Evolutionary conservation across 2,888 invertebrate genomes (phyloP).

Genomic region (Ormyrus nitidulus): DNA sequence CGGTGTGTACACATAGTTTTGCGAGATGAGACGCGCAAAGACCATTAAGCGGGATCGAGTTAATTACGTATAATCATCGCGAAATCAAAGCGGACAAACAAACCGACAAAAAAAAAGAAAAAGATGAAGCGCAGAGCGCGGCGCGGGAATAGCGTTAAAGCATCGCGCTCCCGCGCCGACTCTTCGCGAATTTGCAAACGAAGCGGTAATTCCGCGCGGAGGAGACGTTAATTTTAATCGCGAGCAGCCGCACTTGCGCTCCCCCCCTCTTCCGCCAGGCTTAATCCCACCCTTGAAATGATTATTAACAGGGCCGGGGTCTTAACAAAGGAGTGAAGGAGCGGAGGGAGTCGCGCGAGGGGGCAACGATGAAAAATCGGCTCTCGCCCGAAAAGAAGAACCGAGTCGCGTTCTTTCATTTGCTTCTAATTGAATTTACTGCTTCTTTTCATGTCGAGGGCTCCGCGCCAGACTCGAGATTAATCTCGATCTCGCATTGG

Average conservation of each 20-base stretch:
- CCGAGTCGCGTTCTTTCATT: conserved; percentile 26
- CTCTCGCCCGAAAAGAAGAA: conserved; percentile 1
- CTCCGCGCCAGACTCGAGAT: conserved; percentile 12
- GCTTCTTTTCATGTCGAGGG: conserved; percentile 3
- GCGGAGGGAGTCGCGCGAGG: not conserved
- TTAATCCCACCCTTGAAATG: conserved; percentile 46
- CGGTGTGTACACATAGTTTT: not conserved
- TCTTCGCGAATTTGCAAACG: conserved; percentile 31
- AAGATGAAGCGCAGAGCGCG: not conserved
- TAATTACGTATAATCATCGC: conserved; percentile 15
- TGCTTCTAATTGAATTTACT: conserved; percentile 50
- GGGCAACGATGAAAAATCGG: conserved; percentile 37
- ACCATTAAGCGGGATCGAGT: not conserved
- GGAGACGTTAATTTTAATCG: conserved; percentile 52
- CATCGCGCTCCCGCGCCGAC: not conserved
- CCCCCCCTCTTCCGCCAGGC: not conserved
- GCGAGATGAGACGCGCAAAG: not conserved
- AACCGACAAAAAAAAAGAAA: not conserved
- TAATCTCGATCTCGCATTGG: conserved; percentile 17
- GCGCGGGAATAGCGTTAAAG: conserved; percentile 21
- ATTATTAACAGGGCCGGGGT: conserved; percentile 48
- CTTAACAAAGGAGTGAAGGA: conserved; percentile 6
- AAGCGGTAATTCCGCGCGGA: conserved; percentile 38
- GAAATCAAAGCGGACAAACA: conserved; percentile 8
- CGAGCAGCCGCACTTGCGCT: conserved; percentile 7